Percentiles rank a stretch among this genome's conserved stretches.
These are phyloP conservation scores for Oscarella lobularis DNA, from an alignment of 37 sponge, comb jelly and placozoan genomes.

Conservation along the genomic window DNA sequence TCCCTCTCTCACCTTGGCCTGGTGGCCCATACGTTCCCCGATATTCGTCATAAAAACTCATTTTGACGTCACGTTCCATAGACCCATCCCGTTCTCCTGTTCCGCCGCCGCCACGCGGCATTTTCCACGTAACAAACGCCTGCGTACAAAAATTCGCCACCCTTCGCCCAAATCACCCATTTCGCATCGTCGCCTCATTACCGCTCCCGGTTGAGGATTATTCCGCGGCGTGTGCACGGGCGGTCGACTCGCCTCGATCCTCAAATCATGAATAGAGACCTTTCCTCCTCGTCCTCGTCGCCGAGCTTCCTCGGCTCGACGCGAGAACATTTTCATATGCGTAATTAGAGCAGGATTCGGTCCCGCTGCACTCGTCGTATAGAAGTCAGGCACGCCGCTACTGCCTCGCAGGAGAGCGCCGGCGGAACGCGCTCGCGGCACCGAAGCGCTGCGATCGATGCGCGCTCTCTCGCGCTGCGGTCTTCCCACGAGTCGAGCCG, in stretches of 20 bases:
- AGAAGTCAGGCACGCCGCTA: neutral
- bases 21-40: too few species aligned
- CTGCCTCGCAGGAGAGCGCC: neutral
- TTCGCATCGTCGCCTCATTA: too few species aligned
- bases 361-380: neutral
- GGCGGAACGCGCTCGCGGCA: neutral
- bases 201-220: neutral
- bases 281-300: neutral
- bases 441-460: neutral
- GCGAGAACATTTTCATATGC: neutral
- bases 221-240: neutral
- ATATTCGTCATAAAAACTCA: neutral
- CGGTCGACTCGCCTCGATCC: too few species aligned
- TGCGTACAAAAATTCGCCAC: neutral
- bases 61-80: neutral
- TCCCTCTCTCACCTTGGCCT: too few species aligned
- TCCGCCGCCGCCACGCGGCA: neutral
- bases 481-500: neutral
- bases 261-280: neutral
- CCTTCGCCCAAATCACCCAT: too few species aligned
- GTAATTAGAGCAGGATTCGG: neutral
- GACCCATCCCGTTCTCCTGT: neutral
- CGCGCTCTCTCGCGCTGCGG: neutral
- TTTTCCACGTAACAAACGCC: neutral
- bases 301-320: neutral